Evolutionary conservation across 2,797 vertebrate species (phyloP).

Genomic region (Thalassophryne amazonica): DNA sequence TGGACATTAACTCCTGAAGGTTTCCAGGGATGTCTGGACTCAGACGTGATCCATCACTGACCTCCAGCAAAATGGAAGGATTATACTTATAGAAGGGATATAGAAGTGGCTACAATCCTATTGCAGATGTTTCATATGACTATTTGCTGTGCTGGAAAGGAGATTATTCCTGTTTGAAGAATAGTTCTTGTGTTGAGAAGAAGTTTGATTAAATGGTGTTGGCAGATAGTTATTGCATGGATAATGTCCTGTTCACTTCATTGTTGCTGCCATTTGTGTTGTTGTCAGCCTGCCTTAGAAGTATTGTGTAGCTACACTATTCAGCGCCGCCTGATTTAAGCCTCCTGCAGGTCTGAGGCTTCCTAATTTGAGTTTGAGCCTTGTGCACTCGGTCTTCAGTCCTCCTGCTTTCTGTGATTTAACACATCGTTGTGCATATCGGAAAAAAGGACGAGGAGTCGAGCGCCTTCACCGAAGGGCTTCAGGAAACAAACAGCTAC

Average conservation of each 20-base stretch:
- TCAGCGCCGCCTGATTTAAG: constrained; percentile 11
- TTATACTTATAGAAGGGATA: too few species aligned
- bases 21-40: too few species aligned
- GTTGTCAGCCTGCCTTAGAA: constrained; percentile 12
- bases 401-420: constrained; percentile 43
- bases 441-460: constrained; percentile 13
- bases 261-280: constrained; percentile 2
- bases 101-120: background rate
- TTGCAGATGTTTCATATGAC: background rate
- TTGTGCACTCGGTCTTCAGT: constrained; percentile 11
- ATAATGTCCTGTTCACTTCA: constrained; percentile 8
- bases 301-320: constrained; percentile 4
- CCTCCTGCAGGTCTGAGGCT: constrained; percentile 11
- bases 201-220: constrained; percentile 1
- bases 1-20: too few species aligned
- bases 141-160: background rate
- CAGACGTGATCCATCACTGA: too few species aligned
- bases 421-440: constrained; percentile 17
- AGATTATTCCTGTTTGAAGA: background rate
- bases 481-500: background rate
- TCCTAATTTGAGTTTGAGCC: constrained; percentile 29
- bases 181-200: background rate
- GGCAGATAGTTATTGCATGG: background rate
- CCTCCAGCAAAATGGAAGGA: too few species aligned
- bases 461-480: background rate